These are phyloP conservation scores for Hemitrygon akajei DNA, from an alignment of 2,797 vertebrate species.

Conservation along the genomic window DNA sequence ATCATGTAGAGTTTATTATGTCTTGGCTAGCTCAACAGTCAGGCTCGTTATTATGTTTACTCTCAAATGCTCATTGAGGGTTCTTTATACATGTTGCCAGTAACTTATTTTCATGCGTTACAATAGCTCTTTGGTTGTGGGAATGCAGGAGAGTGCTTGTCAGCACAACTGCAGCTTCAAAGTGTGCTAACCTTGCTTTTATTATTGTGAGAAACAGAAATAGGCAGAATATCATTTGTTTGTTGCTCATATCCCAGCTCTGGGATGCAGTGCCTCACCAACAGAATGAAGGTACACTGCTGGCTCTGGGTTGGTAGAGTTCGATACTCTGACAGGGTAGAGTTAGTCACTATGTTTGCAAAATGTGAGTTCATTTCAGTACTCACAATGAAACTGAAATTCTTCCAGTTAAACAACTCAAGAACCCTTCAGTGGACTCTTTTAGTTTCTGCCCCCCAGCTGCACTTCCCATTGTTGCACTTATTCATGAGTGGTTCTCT, in stretches of 20 bases:
- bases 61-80: not conserved
- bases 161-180: not conserved
- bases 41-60: not conserved
- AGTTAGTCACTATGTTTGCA: not conserved
- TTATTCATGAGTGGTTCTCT: not conserved
- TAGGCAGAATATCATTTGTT: not conserved
- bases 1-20: slow-evolving; percentile 1
- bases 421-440: not conserved
- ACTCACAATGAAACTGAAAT: not conserved
- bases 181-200: not conserved
- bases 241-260: not conserved
- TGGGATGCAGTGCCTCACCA: not conserved
- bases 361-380: too few species aligned
- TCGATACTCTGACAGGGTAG: not conserved
- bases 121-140: not conserved
- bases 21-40: slow-evolving; percentile 6
- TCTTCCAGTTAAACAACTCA: not conserved
- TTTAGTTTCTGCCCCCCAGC: not conserved
- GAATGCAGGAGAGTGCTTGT: not conserved
- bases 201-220: not conserved
- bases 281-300: not conserved
- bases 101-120: not conserved
- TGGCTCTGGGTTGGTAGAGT: not conserved
- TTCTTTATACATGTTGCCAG: not conserved
- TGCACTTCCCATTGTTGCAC: not conserved